Base-by-base conservation (phyloP, 2,113 vertebrate species). In the Leiothrix lutea region DNA sequence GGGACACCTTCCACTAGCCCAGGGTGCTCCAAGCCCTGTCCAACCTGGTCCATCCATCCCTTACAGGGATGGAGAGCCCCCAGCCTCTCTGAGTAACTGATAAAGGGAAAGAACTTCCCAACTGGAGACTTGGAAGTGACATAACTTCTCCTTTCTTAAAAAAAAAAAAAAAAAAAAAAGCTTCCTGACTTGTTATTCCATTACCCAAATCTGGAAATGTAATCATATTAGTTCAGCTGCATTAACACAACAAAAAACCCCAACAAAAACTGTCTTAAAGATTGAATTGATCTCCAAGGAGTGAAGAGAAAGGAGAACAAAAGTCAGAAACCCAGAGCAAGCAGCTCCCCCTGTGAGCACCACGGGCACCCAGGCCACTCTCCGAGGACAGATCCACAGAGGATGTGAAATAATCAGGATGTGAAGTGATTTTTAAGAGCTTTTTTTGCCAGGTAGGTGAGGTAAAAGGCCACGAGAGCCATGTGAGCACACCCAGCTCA, bases 141-240 rank as follows among this genome's bases (percentile, higher is more conserved):
- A 86, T 56, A 80, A 93, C 53, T 66, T 66, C 45, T 57, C 35
- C 12, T 53, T 57, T 54, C 19, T 72, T 11, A n/a, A 50, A 64
- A 75, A 61, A 38, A 50, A 75, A 45, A 31, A 47, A 60, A 45
- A 67, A 42, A 40, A 24, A 33, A 65, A 35, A 69, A 53, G 62
- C 77, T 97, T 97, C 95, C 95, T 95, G 95, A 94, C 86, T 92
- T 94, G 93, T 96, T 96, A 94, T 93, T 94, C 93, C 72, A 87
- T 93, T 94, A 80, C 54, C 24, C 66, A 85, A 54, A 85, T 95
- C 97, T 97, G 97, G 95, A 93, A 97, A 95, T 94, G 88, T 57
- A 94, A 97, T 97, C 93, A 97, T 80, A 88, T 90, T 86, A 86
- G 82, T 96, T 94, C 93, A 95, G 92, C 93, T 74, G 80, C 90